Evolutionary conservation across 2,888 invertebrate genomes (phyloP).

Genomic region (Tillus elongatus): DNA sequence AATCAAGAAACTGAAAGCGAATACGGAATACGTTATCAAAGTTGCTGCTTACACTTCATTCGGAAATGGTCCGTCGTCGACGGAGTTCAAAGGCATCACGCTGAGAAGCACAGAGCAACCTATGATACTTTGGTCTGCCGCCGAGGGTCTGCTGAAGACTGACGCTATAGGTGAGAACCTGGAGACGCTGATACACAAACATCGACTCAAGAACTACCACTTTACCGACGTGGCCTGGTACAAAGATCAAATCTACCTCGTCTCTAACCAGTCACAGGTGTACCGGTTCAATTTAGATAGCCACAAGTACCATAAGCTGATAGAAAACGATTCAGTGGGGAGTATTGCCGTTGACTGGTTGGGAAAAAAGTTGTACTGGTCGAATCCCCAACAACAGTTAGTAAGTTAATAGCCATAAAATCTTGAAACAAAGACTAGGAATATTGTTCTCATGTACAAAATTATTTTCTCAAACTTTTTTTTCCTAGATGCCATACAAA

Average conservation of each 20-base stretch:
- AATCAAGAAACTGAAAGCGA: conserved; percentile 61
- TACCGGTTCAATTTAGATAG: conserved; percentile 62
- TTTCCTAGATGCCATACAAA: too few relatives aligned
- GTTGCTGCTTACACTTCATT: conserved; percentile 69
- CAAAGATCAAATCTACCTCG: conserved; percentile 63
- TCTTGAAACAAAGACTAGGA: background rate
- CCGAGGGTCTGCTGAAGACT: conserved; percentile 68
- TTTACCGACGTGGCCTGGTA: conserved; percentile 72
- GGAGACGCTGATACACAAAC: conserved; percentile 55
- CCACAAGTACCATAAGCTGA: conserved; percentile 48
- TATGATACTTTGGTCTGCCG: conserved; percentile 65
- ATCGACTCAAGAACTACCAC: conserved; percentile 43
- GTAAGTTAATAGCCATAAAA: conserved; percentile 45
- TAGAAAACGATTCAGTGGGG: conserved; percentile 61
- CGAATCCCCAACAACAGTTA: conserved; percentile 73
- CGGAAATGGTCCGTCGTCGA: conserved; percentile 73
- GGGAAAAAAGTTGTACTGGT: conserved; percentile 84
- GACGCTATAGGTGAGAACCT: conserved; percentile 72
- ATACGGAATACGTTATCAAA: conserved; percentile 67
- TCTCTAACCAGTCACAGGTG: conserved; percentile 63
- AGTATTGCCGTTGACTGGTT: conserved; percentile 87
- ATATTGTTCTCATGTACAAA: background rate
- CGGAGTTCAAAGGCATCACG: conserved; percentile 65
- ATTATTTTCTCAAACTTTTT: conserved; percentile 8
- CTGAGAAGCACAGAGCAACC: conserved; percentile 51